A percentile compares a stretch with the other conserved stretches of the same genome.
These are phyloP conservation scores for Agapostemon virescens DNA, from an alignment of 2,888 invertebrate genomes.

Conservation along the genomic window DNA sequence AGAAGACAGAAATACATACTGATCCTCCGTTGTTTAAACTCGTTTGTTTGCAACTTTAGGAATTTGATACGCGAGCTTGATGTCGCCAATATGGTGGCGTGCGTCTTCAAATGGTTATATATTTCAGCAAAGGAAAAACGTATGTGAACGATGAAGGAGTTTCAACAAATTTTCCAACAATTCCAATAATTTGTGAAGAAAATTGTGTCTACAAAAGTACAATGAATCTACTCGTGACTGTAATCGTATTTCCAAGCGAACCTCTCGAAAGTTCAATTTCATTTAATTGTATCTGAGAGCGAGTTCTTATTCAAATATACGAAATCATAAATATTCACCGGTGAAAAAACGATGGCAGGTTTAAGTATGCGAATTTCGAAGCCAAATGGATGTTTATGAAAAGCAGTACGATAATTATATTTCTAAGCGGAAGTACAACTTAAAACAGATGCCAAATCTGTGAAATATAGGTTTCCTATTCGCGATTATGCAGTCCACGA, in stretches of 20 bases:
- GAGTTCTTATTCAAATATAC: not conserved
- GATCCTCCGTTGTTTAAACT: not conserved
- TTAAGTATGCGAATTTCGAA: not conserved
- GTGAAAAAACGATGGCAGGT: not conserved
- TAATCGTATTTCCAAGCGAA: not conserved
- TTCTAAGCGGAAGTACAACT: slow-evolving; percentile 4
- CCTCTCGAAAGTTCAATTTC: not conserved
- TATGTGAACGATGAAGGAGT: not conserved
- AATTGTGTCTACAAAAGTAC: not conserved
- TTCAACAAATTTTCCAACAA: too few relatives aligned
- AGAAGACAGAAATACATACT: not conserved
- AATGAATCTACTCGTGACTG: not conserved
- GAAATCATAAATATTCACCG: not conserved
- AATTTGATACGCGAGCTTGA: not conserved
- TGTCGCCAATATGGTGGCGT: not conserved
- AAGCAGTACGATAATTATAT: not conserved
- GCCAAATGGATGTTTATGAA: slow-evolving; percentile 8
- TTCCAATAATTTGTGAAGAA: not conserved
- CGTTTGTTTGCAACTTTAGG: not conserved
- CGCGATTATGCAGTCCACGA: not conserved
- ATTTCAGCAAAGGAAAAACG: not conserved
- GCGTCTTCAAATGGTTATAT: not conserved
- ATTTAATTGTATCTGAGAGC: not conserved
- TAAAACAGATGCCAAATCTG: not conserved
- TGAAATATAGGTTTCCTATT: slow-evolving; percentile 6